Percentiles rank a stretch among this genome's conserved stretches.
Conservation (phyloP, 1,140 invertebrate species). For the Zaprionus kolodkinae region DNA sequence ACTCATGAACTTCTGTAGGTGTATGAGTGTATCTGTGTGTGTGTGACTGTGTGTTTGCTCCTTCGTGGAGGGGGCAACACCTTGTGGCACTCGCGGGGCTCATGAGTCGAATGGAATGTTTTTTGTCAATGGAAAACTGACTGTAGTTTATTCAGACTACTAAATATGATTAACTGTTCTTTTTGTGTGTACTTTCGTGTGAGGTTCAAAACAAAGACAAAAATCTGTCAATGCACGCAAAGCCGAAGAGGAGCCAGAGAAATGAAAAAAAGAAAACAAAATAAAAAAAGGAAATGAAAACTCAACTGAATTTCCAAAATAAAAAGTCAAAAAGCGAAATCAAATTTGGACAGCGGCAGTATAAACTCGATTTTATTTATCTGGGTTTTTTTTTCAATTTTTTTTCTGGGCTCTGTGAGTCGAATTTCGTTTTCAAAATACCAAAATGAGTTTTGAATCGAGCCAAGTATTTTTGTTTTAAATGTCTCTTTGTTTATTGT, state of each 20-base stretch:
- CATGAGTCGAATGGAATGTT: constrained; percentile 25
- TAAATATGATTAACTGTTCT: constrained; percentile 24
- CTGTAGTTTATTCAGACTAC: constrained; percentile 24
- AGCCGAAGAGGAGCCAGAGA: constrained; percentile 9
- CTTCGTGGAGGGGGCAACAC: neutral
- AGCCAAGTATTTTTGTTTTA: constrained; percentile 3
- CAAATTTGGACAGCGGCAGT: constrained; percentile 13
- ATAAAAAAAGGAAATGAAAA: neutral
- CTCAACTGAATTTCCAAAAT: neutral
- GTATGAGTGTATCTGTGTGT: constrained; percentile 10
- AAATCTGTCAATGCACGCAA: constrained; percentile 33
- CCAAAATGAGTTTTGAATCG: constrained; percentile 28
- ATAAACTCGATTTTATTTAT: constrained; percentile 4
- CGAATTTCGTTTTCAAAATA: constrained; percentile 30
- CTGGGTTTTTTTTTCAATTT: neutral
- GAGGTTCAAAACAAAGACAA: constrained; percentile 19
- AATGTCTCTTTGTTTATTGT: neutral
- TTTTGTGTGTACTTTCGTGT: constrained; percentile 8
- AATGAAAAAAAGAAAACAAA: neutral
- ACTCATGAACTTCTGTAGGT: constrained; percentile 30
- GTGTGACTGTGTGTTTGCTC: neutral
- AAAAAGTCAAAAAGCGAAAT: constrained; percentile 12
- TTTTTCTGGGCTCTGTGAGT: constrained; percentile 2
- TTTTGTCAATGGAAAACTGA: constrained; percentile 18
- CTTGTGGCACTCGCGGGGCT: neutral